Percentiles rank a stretch among this genome's conserved stretches.
Evolutionary conservation across 2,888 invertebrate genomes (phyloP).

Genomic region (Hypomecis punctinalis): DNA sequence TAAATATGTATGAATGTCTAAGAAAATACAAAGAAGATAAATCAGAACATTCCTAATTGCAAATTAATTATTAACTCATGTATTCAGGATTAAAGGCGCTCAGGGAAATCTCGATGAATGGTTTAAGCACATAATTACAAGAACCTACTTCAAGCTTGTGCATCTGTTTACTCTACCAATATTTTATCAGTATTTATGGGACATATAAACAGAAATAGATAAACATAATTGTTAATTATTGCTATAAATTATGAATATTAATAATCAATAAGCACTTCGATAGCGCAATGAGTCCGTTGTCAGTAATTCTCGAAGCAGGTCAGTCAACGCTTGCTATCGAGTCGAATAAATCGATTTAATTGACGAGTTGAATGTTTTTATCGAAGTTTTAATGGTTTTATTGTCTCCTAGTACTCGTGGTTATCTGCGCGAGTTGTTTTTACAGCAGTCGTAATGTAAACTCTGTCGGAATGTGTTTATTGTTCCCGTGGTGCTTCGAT

Average conservation of each 20-base stretch:
- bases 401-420: constrained; percentile 30
- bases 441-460: constrained; percentile 19
- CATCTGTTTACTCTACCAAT: neutral
- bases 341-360: constrained; percentile 47
- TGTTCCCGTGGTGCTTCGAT: constrained; percentile 13
- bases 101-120: neutral
- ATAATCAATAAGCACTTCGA: constrained; percentile 17
- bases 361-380: constrained; percentile 43
- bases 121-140: neutral
- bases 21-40: no score
- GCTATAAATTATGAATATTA: constrained; percentile 6
- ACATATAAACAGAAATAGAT: neutral
- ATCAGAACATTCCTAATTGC: no score
- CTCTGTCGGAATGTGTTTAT: constrained; percentile 20
- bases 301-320: constrained; percentile 10
- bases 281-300: constrained; percentile 29
- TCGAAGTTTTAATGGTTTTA: constrained; percentile 45
- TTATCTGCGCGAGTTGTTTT: constrained; percentile 27
- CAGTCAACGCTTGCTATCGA: constrained; percentile 30
- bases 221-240: neutral
- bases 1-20: no score
- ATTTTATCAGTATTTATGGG: neutral
- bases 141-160: neutral
- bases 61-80: neutral
- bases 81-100: constrained; percentile 1